Evolutionary conservation across 2,797 vertebrate species (phyloP), one percentile per base, ranked within the genome.

Genomic region (Clarias pachynema): DNA sequence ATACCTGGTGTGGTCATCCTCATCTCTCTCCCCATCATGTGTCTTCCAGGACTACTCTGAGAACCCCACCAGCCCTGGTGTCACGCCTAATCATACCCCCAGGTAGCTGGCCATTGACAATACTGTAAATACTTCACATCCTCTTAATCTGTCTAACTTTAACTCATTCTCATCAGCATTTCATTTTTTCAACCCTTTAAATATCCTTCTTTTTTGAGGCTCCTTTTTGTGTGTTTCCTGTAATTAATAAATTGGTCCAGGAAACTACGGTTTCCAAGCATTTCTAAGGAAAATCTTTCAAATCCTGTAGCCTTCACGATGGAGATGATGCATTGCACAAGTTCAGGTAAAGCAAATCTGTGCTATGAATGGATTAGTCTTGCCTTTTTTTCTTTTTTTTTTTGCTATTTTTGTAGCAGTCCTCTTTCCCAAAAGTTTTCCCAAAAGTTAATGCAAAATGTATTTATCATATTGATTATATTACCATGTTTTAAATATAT

Each of bases 31-130:
- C 94, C 94, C 95, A 95, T 95, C 95, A 92, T 96, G 95, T 94
- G 94, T 96, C 96, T 95, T 96, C 94, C 96, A 97, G 95, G 96
- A 97, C 93, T 96, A 95, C 94, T 95, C 95, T 91, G 95, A 95
- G 89, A 94, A 94, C 93, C 95, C 95, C 93, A 94, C 91, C 94
- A 96, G 95, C 93, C 96, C 96, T 90, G 92, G 93, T 92, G 93
- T 95, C 94, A 96, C 96, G 89, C 94, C 96, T 95, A 95, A 95
- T 93, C 94, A 96, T 94, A 95, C 94, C 93, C 95, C 95, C 95
- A 97, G 96, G 96, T 97, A 97, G 95, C 91, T 91, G 95, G 93
- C 93, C 94, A 92, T 93, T 91, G 89, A 94, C 93, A 94, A 94
- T 93, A 94, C 91, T 90, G 93, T 95, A 93, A 88, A 93, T 87